These are phyloP conservation scores for Falco concolor DNA, from an alignment of 2,797 vertebrate genomes.

Conservation along the genomic window DNA sequence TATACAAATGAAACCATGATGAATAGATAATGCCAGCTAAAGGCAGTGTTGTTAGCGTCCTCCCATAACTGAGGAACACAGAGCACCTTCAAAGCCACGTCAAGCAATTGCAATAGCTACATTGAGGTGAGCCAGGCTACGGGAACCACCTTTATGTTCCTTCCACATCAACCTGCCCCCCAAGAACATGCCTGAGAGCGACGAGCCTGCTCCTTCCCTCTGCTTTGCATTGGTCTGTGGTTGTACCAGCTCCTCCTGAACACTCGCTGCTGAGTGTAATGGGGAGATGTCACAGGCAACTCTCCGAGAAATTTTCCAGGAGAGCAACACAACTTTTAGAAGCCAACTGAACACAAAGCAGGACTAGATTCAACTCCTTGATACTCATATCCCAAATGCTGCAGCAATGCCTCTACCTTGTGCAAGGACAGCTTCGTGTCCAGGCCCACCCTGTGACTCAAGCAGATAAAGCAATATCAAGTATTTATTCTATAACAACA, in stretches of 20 bases:
- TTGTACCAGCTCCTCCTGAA: not conserved
- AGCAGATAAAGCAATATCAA: not conserved
- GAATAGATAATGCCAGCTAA: not conserved
- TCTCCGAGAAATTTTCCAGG: not conserved
- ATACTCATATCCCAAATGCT: not conserved
- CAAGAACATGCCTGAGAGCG: not conserved
- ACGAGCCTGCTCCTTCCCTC: not conserved
- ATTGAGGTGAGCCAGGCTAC: not conserved
- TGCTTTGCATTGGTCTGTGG: not conserved
- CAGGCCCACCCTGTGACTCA: not conserved
- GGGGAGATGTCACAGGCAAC: rapidly evolving
- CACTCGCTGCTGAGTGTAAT: not conserved
- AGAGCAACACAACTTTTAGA: not conserved
- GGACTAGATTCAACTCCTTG: not conserved
- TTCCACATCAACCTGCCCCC: not conserved
- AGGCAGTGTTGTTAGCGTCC: not conserved
- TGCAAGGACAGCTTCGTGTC: not conserved
- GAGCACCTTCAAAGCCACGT: not conserved
- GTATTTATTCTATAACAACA: not conserved
- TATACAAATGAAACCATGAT: not conserved
- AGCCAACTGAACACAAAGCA: not conserved
- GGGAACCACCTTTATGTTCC: not conserved
- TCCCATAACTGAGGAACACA: not conserved
- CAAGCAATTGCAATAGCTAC: not conserved
- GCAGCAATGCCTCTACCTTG: not conserved